Base-by-base conservation (phyloP, 2,888 invertebrate species). In the Phrixothrix hirtus region DNA sequence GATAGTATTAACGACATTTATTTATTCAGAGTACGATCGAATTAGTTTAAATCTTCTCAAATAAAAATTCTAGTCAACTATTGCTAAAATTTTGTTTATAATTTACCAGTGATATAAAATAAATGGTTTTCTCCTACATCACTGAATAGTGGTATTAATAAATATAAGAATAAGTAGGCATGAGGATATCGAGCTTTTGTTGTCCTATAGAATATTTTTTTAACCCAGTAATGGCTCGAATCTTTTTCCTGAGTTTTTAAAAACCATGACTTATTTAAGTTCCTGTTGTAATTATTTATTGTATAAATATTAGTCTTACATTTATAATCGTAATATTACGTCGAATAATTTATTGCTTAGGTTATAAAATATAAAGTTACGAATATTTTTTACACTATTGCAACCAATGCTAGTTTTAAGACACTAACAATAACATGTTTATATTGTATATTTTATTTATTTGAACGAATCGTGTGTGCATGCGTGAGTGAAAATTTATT, bases 251-350 rank as follows among this genome's bases (percentile, higher is more conserved):
- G 13, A 25, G 3, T 31, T 38, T 21, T 10, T 37, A 7, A 21
- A 26, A 26, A 52, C 52, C 52, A 52, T 52, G 52, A 52, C 52
- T 47, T 52, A 42, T 42, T 42, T 52, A 42, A 52, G 46, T 52
- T 52, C 52, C 52, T 52, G 17, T 39, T 39, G 15, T 42, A 46
- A 41, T 36, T 52, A 52, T 52, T 52, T 46, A 46, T 51, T 51
- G 37, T 26, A 32, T 26, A 30, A 9, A 25, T 25, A 30, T 16
- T 41, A 31, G 26, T 27, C 34, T 25, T 45, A 36, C 16, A 10
- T 29, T 13, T 34, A 36, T 35, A 35, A 27, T 27, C 11, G 41
- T 50, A 43, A 14, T 21, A 29, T 34, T 37, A 52, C 46, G 37
- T 46, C 46, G 46, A 52, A 42, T 52, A 51, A 21, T 37, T 25